Evolutionary conservation across 2,113 vertebrate genomes (phyloP).

Genomic region (Dromiciops gliroides): DNA sequence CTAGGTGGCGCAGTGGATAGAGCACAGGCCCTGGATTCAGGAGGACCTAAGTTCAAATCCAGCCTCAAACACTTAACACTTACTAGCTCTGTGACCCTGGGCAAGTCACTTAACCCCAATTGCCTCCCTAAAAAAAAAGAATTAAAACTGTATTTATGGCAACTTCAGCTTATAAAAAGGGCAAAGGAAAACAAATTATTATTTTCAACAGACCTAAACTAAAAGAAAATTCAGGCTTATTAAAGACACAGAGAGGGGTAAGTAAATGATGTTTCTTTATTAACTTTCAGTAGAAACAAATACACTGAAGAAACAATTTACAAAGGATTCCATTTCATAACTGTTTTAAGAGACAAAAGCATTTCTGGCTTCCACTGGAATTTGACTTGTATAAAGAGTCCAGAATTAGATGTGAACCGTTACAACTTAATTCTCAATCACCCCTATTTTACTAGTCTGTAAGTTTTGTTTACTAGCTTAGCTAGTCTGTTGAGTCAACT

Average conservation of each 20-base stretch:
- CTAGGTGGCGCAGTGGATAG: too few species aligned
- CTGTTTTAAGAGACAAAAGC: constrained; percentile 14
- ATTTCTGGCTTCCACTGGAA: neutral
- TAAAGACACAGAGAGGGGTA: neutral
- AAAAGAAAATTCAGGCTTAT: constrained; percentile 12
- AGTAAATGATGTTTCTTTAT: constrained; percentile 22
- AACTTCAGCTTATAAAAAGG: constrained; percentile 36
- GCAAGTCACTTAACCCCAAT: too few species aligned
- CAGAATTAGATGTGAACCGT: constrained; percentile 1
- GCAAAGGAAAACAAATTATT: constrained; percentile 23
- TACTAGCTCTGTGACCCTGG: too few species aligned
- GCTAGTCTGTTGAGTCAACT: neutral
- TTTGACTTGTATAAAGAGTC: neutral
- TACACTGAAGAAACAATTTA: constrained; percentile 19
- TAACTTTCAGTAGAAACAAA: constrained; percentile 22
- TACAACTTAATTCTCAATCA: constrained; percentile 23
- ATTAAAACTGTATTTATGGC: constrained; percentile 39
- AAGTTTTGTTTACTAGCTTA: constrained; percentile 14
- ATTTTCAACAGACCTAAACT: constrained; percentile 17
- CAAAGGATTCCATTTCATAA: neutral
- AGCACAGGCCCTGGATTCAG: too few species aligned
- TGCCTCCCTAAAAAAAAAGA: too few species aligned
- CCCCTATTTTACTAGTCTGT: neutral
- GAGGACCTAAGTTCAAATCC: too few species aligned
- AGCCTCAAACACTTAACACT: too few species aligned